Percentiles rank a stretch among this genome's conserved stretches.
Conservation (phyloP, 2,888 invertebrate species). For the Machimus atricapillus region DNA sequence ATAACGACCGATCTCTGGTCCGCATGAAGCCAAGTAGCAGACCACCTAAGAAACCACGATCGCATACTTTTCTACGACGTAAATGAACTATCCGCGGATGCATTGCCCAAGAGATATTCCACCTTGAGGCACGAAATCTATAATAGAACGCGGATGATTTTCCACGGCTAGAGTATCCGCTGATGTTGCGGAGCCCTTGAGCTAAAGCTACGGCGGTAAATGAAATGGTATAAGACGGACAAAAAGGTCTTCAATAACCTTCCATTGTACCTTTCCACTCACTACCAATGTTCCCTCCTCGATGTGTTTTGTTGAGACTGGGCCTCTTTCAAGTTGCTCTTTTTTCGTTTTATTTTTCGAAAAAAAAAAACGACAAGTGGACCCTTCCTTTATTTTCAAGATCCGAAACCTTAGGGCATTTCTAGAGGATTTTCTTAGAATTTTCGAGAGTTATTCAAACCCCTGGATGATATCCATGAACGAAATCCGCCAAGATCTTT, state of each 20-base stretch:
- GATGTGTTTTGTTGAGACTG: constrained; percentile 5
- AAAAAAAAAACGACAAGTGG: constrained; percentile 27
- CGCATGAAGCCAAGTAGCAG: not conserved
- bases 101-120: not conserved
- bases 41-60: constrained; percentile 21
- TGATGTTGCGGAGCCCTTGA: not conserved
- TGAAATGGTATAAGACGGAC: not conserved
- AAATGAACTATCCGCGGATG: not conserved
- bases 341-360: constrained; percentile 18
- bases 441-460: constrained; percentile 29
- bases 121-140: constrained; percentile 18
- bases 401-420: constrained; percentile 24
- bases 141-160: constrained; percentile 3
- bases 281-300: not conserved
- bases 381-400: constrained; percentile 33
- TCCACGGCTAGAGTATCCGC: not conserved
- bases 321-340: not conserved
- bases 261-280: not conserved
- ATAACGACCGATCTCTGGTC: not conserved
- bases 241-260: constrained; percentile 20
- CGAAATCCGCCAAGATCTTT: constrained; percentile 15
- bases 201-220: constrained; percentile 5
- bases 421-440: constrained; percentile 25
- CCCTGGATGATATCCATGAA: constrained; percentile 19
- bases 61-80: not conserved